Evolutionary conservation across 2,113 vertebrate species (phyloP).

Genomic region (Rhinolophus sinicus): DNA sequence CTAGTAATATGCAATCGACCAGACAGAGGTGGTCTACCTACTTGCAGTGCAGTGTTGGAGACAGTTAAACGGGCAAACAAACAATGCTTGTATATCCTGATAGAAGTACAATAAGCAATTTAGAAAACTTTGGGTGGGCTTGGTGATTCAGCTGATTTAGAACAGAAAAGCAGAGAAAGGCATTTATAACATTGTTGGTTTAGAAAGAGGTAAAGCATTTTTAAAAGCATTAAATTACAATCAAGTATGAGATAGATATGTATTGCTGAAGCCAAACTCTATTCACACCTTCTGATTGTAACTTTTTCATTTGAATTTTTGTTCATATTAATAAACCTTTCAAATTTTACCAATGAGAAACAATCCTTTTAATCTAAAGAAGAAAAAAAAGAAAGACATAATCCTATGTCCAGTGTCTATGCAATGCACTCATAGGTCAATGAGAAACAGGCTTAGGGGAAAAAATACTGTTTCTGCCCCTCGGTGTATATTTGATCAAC

Average conservation of each 20-base stretch:
- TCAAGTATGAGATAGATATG: neutral
- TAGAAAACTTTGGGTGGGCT: neutral
- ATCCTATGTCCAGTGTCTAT: neutral
- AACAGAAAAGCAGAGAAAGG: neutral
- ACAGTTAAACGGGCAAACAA: neutral
- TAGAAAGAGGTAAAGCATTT: neutral
- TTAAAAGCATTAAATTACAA: neutral
- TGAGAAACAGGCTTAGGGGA: neutral
- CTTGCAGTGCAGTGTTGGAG: neutral
- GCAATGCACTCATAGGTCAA: neutral
- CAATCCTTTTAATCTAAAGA: neutral
- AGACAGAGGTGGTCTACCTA: neutral
- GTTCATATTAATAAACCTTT: neutral
- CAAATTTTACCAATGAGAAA: neutral
- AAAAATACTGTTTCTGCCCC: neutral
- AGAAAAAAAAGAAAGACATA: too few relatives aligned
- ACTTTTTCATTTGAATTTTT: neutral
- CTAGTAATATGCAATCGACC: neutral
- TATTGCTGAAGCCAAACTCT: neutral
- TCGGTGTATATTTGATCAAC: neutral
- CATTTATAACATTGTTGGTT: neutral
- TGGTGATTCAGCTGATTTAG: neutral
- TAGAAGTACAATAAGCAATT: neutral
- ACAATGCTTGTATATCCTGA: neutral
- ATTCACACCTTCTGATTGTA: neutral